These are phyloP conservation scores for Hydrozoanthus tunicans DNA, from an alignment of 64 coral and sea anemone genomes.

Conservation along the genomic window DNA sequence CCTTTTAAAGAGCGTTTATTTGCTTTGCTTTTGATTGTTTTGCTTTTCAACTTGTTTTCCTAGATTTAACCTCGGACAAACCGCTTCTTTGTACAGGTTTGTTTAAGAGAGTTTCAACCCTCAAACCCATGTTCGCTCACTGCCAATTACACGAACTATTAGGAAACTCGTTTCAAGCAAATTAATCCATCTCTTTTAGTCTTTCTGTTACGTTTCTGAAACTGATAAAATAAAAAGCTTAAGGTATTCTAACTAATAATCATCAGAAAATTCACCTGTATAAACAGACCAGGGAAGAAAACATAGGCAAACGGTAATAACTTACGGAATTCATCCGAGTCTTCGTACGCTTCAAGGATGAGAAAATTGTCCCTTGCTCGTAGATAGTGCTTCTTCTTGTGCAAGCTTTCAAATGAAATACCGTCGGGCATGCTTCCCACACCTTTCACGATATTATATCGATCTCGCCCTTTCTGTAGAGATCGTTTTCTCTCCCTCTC, in stretches of 20 bases:
- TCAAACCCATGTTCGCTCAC: not conserved
- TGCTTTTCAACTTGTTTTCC: not conserved
- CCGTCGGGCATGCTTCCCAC: constrained; percentile 86
- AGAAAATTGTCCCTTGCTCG: constrained; percentile 81
- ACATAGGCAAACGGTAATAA: not conserved
- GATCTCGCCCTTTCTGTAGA: constrained; percentile 80
- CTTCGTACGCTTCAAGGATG: constrained; percentile 86
- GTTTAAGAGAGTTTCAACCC: not conserved
- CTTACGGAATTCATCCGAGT: constrained; percentile 89
- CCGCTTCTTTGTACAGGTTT: not conserved
- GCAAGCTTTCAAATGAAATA: constrained; percentile 88
- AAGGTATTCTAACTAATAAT: not conserved
- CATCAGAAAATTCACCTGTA: not conserved
- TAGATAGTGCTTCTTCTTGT: constrained; percentile 80
- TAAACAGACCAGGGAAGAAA: not conserved
- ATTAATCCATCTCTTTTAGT: not conserved
- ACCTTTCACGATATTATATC: constrained; percentile 93
- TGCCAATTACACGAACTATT: no score
- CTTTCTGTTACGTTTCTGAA: not conserved
- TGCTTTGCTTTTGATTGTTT: not conserved
- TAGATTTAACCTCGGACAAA: constrained; percentile 9
- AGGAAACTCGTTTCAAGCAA: not conserved
- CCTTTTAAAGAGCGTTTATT: not conserved
- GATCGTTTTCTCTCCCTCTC: constrained; percentile 87
- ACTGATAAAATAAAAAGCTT: no score